Evolutionary conservation across 2,797 vertebrate genomes (phyloP).

Genomic region (Gadopsis marmoratus): DNA sequence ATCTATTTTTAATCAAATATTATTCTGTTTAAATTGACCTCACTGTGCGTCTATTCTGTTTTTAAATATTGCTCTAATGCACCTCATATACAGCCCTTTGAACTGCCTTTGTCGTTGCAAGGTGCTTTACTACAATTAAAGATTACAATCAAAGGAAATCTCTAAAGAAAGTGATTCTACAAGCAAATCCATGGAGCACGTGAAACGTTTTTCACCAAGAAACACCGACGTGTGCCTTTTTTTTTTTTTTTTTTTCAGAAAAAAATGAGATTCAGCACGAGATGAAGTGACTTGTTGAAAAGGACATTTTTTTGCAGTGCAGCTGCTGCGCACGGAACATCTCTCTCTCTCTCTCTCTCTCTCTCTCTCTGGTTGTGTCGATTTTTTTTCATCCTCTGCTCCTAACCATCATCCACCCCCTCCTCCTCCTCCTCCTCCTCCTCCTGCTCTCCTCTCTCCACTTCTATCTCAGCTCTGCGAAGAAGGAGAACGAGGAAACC

Average conservation of each 20-base stretch:
- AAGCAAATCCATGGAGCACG: background rate
- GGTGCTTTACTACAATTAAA: background rate
- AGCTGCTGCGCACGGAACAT: constrained; percentile 59
- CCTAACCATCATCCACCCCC: constrained; percentile 72
- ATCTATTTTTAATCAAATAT: background rate
- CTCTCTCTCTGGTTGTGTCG: constrained; percentile 56
- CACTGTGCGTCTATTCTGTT: background rate
- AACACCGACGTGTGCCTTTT: background rate
- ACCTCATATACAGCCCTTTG: background rate
- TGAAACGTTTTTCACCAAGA: background rate
- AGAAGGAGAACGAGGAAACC: constrained; percentile 73
- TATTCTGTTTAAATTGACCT: background rate
- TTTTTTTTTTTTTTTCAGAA: background rate
- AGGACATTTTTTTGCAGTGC: constrained; percentile 48
- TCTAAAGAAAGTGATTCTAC: background rate
- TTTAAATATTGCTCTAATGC: background rate
- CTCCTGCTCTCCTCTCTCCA: constrained; percentile 67
- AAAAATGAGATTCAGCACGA: background rate
- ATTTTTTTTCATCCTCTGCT: constrained; percentile 72
- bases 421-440: constrained; percentile 68
- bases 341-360: constrained; percentile 39
- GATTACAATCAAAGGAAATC: no score
- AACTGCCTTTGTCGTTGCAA: background rate
- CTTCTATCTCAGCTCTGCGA: constrained; percentile 81
- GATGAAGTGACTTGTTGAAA: constrained; percentile 55